A percentile compares a stretch with the other conserved stretches of the same genome.
Evolutionary conservation across 2,888 invertebrate genomes (phyloP).

Genomic region (Heliconius cydno): DNA sequence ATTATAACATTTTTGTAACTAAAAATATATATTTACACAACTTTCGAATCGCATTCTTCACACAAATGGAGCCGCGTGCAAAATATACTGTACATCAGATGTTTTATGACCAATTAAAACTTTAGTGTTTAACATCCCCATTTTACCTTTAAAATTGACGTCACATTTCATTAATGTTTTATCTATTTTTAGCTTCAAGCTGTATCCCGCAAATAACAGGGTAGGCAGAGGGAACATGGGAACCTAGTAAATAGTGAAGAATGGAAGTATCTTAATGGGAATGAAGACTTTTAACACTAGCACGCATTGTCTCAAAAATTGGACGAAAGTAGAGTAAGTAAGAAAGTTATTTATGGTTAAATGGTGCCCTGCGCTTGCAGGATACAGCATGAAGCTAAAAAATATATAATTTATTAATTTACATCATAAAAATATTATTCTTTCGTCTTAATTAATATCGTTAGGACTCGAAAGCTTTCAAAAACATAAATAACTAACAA

Average conservation of each 20-base stretch:
- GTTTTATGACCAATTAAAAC: slow-evolving; percentile 16
- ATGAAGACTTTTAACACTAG: too few relatives aligned
- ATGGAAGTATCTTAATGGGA: too few relatives aligned
- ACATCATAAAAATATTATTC: not conserved
- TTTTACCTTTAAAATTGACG: not conserved
- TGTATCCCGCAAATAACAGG: not conserved
- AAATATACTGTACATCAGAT: not conserved
- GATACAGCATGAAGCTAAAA: too few relatives aligned
- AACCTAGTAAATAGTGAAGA: too few relatives aligned
- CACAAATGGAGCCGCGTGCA: slow-evolving; percentile 10
- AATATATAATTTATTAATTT: not conserved
- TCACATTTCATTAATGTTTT: slow-evolving; percentile 16
- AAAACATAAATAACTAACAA: not conserved
- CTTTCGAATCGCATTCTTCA: not conserved
- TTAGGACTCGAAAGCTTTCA: not conserved
- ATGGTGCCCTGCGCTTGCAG: too few relatives aligned
- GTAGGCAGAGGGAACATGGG: too few relatives aligned
- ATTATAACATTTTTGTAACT: not conserved
- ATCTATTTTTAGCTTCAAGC: too few relatives aligned
- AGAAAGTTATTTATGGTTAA: too few relatives aligned
- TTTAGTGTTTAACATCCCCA: not conserved
- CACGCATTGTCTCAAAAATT: too few relatives aligned
- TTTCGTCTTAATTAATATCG: not conserved
- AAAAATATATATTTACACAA: slow-evolving; percentile 1
- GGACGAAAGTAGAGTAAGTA: too few relatives aligned